Evolutionary conservation across 2,888 invertebrate species (phyloP).

Genomic region (Drosophila pseudotakahashii): DNA sequence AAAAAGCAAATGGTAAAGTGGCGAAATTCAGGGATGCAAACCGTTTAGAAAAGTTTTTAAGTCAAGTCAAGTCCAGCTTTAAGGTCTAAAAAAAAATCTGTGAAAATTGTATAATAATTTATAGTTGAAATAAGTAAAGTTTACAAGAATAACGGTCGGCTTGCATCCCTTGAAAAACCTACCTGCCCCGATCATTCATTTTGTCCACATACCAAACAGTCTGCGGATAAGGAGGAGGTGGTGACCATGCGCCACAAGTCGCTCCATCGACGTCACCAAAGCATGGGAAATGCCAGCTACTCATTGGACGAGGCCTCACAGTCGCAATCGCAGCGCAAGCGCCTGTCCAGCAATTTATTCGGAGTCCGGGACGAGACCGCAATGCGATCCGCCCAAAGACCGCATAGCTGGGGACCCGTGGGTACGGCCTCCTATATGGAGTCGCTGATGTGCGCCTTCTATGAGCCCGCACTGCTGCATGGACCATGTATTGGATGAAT

Average conservation of each 20-base stretch:
- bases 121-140: too few relatives aligned
- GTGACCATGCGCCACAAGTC: constrained; percentile 80
- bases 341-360: constrained; percentile 80
- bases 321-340: constrained; percentile 37
- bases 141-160: background rate
- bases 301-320: constrained; percentile 70
- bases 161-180: constrained; percentile 1
- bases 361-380: constrained; percentile 75
- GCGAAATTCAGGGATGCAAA: background rate
- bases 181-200: background rate
- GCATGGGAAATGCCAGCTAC: constrained; percentile 82
- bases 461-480: constrained; percentile 90
- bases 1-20: constrained; percentile 62
- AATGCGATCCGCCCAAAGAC: constrained; percentile 68
- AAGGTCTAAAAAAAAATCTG: too few relatives aligned
- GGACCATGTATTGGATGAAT: constrained; percentile 91
- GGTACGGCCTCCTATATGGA: constrained; percentile 85
- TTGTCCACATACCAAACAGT: constrained; percentile 20
- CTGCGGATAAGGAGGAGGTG: constrained; percentile 69
- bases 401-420: constrained; percentile 84
- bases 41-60: background rate
- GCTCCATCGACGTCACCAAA: constrained; percentile 82
- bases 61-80: too few relatives aligned
- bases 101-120: too few relatives aligned
- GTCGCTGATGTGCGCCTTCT: constrained; percentile 91